These are phyloP conservation scores for Gerris lacustris DNA, from an alignment of 2,888 invertebrate genomes.

Conservation along the genomic window DNA sequence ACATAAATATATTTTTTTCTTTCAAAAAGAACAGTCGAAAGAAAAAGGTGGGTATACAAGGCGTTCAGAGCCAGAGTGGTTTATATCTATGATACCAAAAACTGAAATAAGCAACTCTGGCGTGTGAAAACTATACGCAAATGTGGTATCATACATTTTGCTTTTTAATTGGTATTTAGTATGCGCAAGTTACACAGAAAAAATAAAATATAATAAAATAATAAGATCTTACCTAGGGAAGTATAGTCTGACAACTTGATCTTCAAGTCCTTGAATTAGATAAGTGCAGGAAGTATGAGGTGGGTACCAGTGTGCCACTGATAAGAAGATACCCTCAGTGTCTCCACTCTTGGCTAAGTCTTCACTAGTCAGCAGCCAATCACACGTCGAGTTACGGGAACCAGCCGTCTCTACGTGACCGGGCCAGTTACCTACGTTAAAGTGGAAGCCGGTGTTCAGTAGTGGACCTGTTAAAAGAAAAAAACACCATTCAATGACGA, in stretches of 20 bases:
- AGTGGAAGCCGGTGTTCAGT: slow-evolving; percentile 84
- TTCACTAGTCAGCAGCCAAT: slow-evolving; percentile 76
- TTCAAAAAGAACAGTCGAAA: too few species aligned
- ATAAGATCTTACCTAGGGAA: slow-evolving; percentile 71
- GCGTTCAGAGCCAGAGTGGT: too few species aligned
- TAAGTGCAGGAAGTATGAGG: slow-evolving; percentile 87
- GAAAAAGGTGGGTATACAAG: too few species aligned
- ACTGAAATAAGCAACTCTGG: too few species aligned
- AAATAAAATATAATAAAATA: too few species aligned
- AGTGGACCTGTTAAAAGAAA: slow-evolving; percentile 52
- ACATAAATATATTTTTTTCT: too few species aligned
- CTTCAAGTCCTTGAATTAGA: slow-evolving; percentile 70
- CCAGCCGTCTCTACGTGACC: slow-evolving; percentile 84
- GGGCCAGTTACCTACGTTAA: slow-evolving; percentile 89
- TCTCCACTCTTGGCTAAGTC: slow-evolving; percentile 63
- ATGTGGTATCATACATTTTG: too few species aligned
- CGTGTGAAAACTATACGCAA: too few species aligned
- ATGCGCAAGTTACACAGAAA: too few species aligned
- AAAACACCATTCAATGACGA: not conserved
- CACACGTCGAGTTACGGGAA: slow-evolving; percentile 68
- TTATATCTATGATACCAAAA: too few species aligned
- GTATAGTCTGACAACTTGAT: slow-evolving; percentile 77
- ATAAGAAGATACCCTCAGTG: slow-evolving; percentile 77
- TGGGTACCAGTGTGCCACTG: slow-evolving; percentile 88
- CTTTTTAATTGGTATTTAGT: too few species aligned